Evolutionary conservation across 2,797 vertebrate species (phyloP).

Genomic region (Capromys pilorides): DNA sequence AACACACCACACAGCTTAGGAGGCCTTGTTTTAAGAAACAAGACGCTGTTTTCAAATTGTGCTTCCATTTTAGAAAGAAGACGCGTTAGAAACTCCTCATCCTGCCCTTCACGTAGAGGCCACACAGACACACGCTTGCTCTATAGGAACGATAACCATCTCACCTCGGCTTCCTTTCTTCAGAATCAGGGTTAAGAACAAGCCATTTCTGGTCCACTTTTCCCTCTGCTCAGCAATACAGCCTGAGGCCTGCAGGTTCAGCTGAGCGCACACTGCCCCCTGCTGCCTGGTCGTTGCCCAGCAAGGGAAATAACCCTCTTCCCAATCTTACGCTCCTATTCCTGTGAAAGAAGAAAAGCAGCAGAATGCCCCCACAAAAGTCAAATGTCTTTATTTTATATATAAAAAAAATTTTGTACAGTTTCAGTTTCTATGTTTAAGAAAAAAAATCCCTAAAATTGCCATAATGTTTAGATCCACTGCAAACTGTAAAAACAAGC

Average conservation of each 20-base stretch:
- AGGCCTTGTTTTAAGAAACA: neutral
- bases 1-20: neutral
- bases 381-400: conserved; percentile 84
- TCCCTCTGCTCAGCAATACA: neutral
- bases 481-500: conserved; percentile 84
- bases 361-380: conserved; percentile 74
- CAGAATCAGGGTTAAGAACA: neutral
- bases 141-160: neutral
- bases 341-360: conserved; percentile 11
- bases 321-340: neutral
- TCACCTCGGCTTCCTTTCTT: neutral
- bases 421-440: conserved; percentile 84
- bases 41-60: neutral
- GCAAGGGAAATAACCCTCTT: neutral
- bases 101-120: neutral
- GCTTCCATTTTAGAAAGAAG: neutral
- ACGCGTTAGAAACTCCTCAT: neutral
- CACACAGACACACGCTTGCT: neutral
- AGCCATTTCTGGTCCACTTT: neutral
- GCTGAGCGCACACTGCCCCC: conserved; percentile 60
- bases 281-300: neutral
- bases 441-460: conserved; percentile 80
- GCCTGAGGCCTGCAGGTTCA: neutral
- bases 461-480: conserved; percentile 80
- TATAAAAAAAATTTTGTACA: conserved; percentile 83